phyloP scores from a whole-genome alignment of 2,797 vertebrate species.

The Avahi laniger region DNA sequence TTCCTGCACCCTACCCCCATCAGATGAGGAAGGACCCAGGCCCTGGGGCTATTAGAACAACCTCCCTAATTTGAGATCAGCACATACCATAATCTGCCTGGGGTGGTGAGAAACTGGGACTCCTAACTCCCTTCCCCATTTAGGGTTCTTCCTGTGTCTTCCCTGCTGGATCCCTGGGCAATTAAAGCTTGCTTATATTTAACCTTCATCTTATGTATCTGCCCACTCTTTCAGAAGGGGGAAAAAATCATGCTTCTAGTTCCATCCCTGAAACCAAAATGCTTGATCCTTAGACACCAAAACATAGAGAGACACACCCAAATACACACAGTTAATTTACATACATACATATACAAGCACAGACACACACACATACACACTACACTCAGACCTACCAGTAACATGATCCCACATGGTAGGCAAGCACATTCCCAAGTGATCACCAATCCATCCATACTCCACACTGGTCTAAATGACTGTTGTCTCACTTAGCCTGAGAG shows the following conservation, averaged over 20 bases:
- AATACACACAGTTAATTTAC: slow-evolving; percentile 7
- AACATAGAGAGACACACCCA: neutral
- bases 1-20: neutral
- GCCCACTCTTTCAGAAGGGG: neutral
- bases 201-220: neutral
- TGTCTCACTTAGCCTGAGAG: neutral
- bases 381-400: neutral
- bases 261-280: neutral
- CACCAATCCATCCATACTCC: neutral
- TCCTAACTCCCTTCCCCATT: neutral
- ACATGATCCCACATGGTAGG: neutral
- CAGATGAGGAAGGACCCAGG: neutral
- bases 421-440: neutral
- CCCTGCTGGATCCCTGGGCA: neutral
- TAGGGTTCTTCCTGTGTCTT: neutral
- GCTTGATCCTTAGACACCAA: neutral
- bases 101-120: neutral
- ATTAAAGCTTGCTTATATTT: slow-evolving; percentile 41
- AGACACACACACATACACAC: neutral
- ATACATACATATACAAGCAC: neutral
- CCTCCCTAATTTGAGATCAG: neutral
- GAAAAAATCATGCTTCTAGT: slow-evolving; percentile 1
- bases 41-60: neutral
- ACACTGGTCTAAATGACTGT: neutral
- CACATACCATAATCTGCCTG: neutral